Percentiles rank a stretch among this genome's conserved stretches.
Conservation (phyloP, 2,888 invertebrate species). For the Ctenicera cuprea region DNA sequence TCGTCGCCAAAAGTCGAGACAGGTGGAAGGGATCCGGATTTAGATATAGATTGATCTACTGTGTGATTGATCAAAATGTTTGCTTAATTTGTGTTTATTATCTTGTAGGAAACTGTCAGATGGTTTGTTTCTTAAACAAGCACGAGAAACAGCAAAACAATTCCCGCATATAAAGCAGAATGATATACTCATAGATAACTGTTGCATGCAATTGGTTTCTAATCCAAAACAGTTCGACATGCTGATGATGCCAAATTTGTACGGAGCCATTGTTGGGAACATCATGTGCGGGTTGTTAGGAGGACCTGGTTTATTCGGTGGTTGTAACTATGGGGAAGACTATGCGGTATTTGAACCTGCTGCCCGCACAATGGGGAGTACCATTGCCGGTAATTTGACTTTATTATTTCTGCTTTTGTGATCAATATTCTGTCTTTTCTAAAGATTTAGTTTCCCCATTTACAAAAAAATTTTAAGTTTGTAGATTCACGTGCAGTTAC, state of each 20-base stretch:
- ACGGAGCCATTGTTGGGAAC: slow-evolving; percentile 66
- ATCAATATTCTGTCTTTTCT: too few species aligned
- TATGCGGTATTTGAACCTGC: slow-evolving; percentile 67
- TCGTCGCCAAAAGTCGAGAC: too few species aligned
- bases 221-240: slow-evolving; percentile 66
- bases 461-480: too few species aligned
- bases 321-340: slow-evolving; percentile 64
- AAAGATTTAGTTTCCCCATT: too few species aligned
- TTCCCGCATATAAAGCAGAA: slow-evolving; percentile 64
- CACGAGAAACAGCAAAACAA: slow-evolving; percentile 60
- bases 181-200: slow-evolving; percentile 65
- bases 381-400: slow-evolving; percentile 35
- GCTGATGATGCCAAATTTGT: slow-evolving; percentile 67
- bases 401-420: neutral
- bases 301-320: slow-evolving; percentile 65
- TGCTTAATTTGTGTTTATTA: too few species aligned
- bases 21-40: too few species aligned
- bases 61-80: too few species aligned
- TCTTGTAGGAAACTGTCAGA: slow-evolving; percentile 67
- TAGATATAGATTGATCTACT: too few species aligned
- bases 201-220: slow-evolving; percentile 65
- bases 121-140: slow-evolving; percentile 66
- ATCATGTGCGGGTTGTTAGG: slow-evolving; percentile 66
- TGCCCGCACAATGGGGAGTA: slow-evolving; percentile 53
- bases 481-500: too few species aligned